A percentile compares a stretch with the other conserved stretches of the same genome.
Conservation (phyloP, 2,113 vertebrate genomes). For the Lepus timidus region DNA sequence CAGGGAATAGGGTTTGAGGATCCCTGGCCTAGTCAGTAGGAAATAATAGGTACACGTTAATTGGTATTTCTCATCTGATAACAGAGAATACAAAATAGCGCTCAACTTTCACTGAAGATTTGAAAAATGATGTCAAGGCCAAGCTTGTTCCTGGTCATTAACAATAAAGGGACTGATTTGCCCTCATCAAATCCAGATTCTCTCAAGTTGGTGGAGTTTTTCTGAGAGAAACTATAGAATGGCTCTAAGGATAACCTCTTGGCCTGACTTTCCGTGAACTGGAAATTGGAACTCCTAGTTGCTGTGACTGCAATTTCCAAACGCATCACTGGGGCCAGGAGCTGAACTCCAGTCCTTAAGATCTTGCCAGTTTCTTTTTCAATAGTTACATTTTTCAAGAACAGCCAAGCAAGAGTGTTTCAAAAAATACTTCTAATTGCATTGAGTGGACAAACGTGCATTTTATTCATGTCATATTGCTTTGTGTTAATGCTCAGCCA, state of each 20-base stretch:
- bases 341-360: conserved; percentile 55
- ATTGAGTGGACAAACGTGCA: conserved; percentile 44
- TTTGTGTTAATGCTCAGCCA: conserved; percentile 36
- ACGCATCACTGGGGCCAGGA: conserved; percentile 53
- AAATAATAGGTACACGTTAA: neutral
- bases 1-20: neutral
- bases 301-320: conserved; percentile 79
- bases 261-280: conserved; percentile 73
- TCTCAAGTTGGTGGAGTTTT: neutral
- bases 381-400: conserved; percentile 73
- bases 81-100: neutral
- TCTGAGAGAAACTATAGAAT: conserved; percentile 54
- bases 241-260: conserved; percentile 69
- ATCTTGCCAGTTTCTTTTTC: conserved; percentile 77
- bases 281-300: conserved; percentile 75
- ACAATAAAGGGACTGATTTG: neutral
- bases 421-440: conserved; percentile 59
- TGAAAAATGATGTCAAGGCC: conserved; percentile 39
- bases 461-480: conserved; percentile 40
- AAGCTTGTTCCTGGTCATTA: conserved; percentile 19
- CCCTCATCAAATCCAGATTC: conserved; percentile 5
- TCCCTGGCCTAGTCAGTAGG: neutral
- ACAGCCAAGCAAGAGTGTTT: conserved; percentile 45
- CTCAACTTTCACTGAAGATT: conserved; percentile 44
- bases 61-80: neutral